Base-by-base conservation (phyloP, 2,888 invertebrate species). In the Parapristionchus giblindavisi region DNA sequence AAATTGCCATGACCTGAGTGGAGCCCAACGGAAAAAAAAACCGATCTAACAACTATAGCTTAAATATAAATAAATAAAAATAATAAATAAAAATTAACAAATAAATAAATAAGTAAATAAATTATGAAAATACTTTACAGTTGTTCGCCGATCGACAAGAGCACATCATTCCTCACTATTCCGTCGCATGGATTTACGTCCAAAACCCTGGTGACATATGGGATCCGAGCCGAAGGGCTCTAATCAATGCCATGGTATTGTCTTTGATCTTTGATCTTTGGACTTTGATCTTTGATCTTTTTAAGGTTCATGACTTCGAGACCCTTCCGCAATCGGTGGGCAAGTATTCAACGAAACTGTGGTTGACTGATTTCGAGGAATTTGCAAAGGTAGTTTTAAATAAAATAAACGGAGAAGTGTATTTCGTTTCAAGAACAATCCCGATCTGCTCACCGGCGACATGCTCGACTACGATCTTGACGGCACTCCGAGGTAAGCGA, bases 151-250 rank as follows among this genome's bases (percentile, higher is more conserved):
- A 83, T 43, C 81, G 87, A 3, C 81, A 82, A 54, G 78, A 81
- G n/a, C 84, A 82, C 75, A 83, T 87, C 43, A 83, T 83, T 63
- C 87, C 87, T 0, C 82, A 83, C 76, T 87, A 87, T 68, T 81
- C 83, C 3, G 81, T 85, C 1, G 82, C 81, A 52, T 83, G 85
- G 80, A 82, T 87, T 4, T 80, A 85, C 34, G 85, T 87, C 11
- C 83, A 84, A 66, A 82, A 83, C 27, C 87, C 87, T 5, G 87
- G 87, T 43, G 81, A 87, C 63, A 76, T 87, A 38, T 76, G 77
- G n/a, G 78, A 83, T n/a, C 76, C 79, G 8, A 79, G 27, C 2
- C 54, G 70, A 21, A 71, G 56, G 29, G 56, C 54, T 1, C 29
- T 40, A 3, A 38, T 71, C 32, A 56, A 56, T 38, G 0, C 27